Base-by-base conservation (phyloP, 2,797 vertebrate species). In the Champsocephalus esox region DNA sequence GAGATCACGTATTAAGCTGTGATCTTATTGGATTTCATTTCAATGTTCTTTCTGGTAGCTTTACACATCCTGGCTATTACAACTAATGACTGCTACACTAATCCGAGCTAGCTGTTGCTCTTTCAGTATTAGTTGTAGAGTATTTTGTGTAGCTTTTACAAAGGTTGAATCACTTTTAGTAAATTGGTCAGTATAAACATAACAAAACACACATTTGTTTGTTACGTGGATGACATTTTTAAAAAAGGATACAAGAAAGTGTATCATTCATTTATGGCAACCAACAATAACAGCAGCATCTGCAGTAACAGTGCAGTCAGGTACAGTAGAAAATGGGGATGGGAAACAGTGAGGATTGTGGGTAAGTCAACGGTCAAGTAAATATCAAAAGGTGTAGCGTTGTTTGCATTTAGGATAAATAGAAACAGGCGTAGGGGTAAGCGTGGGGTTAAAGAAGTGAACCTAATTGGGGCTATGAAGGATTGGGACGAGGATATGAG, bases 61-160 rank as follows among this genome's bases (percentile, higher is more conserved):
- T 66, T 46, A 71, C 17, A 19, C 3, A 34, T 45, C 32, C 17
- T 50, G 12, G 21, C 9, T 60, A 41, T 60, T 49, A 24, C 54
- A 66, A 9, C 38, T 17, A 19, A 4, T 34, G 28, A 16, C 38
- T 24, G 24, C 9, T 12, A 55, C 45, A 9, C 24, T 59, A 57
- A 65, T 72, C 54, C 38, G 38, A 71, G 6, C 16, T 46, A 52
- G 24, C 70, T 70, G 56, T 28, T 61, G 14, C 38, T 66, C 10
- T 66, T 56, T 46, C 56, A 38, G 38, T 57, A 21, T 41, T 66
- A 19, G 41, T 34, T 45, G 17, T 56, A 21, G n/a, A 9, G 64
- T 54, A 21, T 3, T 7, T 43, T 58, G 12, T 60, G 12, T 1
- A 3, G 6, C 17, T 19, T 58, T 16, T 11, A 52, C n/a, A 54